phyloP scores from a whole-genome alignment of 2,888 invertebrate genomes.

The Leptinotarsa juncta region DNA sequence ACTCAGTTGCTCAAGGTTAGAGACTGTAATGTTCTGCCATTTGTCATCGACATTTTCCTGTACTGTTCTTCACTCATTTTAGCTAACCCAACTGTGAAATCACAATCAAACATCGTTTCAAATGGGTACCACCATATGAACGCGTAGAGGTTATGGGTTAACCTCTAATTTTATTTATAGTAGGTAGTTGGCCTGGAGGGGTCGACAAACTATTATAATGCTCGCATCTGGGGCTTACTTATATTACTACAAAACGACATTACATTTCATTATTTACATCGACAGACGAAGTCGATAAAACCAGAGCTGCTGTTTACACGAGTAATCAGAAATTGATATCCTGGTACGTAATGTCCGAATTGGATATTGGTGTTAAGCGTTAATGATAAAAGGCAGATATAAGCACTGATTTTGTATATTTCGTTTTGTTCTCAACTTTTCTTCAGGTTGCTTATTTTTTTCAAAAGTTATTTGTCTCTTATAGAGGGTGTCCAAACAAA shows the following conservation, averaged over 20 bases:
- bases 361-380: too few species aligned
- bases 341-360: too few species aligned
- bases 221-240: conserved; percentile 32
- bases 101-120: conserved; percentile 12
- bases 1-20: too few species aligned
- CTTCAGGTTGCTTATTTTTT: too few species aligned
- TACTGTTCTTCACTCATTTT: neutral
- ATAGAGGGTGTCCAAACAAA: too few species aligned
- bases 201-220: conserved; percentile 41
- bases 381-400: too few species aligned
- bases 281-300: conserved; percentile 7
- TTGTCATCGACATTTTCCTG: too few species aligned
- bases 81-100: neutral
- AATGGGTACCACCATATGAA: conserved; percentile 11
- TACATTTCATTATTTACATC: conserved; percentile 10
- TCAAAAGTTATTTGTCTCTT: too few species aligned
- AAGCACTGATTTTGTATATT: too few species aligned
- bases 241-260: conserved; percentile 14
- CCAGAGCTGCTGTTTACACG: neutral
- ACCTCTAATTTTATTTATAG: conserved; percentile 29
- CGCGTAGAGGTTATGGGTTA: conserved; percentile 19
- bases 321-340: neutral
- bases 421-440: too few species aligned
- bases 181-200: conserved; percentile 19
- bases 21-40: too few species aligned